Evolutionary conservation across 2,888 invertebrate species (phyloP).

Genomic region (Watsonalla cultraria): DNA sequence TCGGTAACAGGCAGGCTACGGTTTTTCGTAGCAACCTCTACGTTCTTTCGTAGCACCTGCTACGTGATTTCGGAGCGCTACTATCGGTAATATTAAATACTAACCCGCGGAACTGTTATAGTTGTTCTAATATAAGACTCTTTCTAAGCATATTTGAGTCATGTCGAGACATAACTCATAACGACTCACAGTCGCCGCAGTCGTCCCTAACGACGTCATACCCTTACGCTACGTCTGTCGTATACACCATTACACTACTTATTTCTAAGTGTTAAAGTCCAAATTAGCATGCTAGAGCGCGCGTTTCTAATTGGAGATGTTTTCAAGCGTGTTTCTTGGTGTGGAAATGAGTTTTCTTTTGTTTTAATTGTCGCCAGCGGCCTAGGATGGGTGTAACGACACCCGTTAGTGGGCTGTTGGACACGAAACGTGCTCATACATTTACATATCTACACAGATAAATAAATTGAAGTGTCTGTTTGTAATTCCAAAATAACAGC

Average conservation of each 20-base stretch:
- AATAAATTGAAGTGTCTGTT: too few relatives aligned
- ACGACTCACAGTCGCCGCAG: slow-evolving; percentile 35
- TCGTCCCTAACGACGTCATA: slow-evolving; percentile 33
- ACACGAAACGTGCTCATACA: neutral
- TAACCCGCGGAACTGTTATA: too few relatives aligned
- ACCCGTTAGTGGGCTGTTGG: slow-evolving; percentile 4
- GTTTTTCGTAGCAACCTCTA: too few relatives aligned
- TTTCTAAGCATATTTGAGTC: neutral
- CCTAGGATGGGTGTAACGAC: slow-evolving; percentile 9
- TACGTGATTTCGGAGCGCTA: too few relatives aligned
- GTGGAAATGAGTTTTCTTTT: slow-evolving; percentile 20
- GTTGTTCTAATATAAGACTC: too few relatives aligned
- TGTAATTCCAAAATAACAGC: too few relatives aligned
- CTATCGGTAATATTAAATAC: too few relatives aligned
- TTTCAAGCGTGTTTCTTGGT: neutral
- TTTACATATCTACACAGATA: too few relatives aligned
- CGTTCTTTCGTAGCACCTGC: too few relatives aligned
- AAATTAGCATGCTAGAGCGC: neutral
- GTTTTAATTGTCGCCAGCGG: slow-evolving; percentile 18
- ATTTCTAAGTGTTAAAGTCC: neutral
- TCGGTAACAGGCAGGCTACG: too few relatives aligned
- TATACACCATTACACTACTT: neutral
- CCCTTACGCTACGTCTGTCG: slow-evolving; percentile 9
- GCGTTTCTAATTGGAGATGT: slow-evolving; percentile 21
- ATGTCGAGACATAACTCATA: slow-evolving; percentile 10